Evolutionary conservation across 2,113 vertebrate species (phyloP).

Genomic region (Sterrhoptilus dennistouni): DNA sequence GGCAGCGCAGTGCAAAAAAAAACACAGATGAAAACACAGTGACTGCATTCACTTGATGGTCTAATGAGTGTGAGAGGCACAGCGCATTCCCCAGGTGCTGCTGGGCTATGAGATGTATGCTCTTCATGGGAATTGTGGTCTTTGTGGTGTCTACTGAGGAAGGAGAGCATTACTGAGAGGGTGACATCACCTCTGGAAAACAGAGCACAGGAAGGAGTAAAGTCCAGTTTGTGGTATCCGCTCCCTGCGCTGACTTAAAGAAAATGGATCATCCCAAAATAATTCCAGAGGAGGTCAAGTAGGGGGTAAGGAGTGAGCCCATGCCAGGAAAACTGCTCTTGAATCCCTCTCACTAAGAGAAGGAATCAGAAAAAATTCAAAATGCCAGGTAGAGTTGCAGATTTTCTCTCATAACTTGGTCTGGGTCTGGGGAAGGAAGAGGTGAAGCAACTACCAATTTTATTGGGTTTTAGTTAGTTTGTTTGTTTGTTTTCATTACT

Average conservation of each 20-base stretch:
- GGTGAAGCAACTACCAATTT: neutral
- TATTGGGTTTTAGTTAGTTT: neutral
- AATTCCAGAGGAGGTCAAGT: constrained; percentile 1
- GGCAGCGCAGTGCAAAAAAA: neutral
- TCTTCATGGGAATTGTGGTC: constrained; percentile 34
- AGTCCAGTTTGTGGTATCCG: constrained; percentile 10
- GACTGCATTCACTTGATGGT: neutral
- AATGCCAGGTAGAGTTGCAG: neutral
- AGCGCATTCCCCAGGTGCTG: neutral
- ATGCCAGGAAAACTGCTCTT: neutral
- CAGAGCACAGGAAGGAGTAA: neutral
- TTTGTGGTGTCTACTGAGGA: neutral
- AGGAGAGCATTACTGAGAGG: neutral
- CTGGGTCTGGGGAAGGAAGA: neutral
- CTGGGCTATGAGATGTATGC: neutral
- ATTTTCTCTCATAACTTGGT: neutral
- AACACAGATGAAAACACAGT: constrained; percentile 5
- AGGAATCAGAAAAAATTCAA: neutral
- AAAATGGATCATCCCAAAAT: constrained; percentile 8
- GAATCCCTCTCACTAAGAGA: neutral
- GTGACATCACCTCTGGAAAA: constrained; percentile 44
- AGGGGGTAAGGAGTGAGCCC: neutral
- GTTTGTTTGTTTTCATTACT: constrained; percentile 19
- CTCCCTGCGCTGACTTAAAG: neutral
- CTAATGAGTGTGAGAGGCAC: neutral